Evolutionary conservation across 2,113 vertebrate species (phyloP), one percentile per base, ranked within the genome.

Genomic region (Saguinus midas): DNA sequence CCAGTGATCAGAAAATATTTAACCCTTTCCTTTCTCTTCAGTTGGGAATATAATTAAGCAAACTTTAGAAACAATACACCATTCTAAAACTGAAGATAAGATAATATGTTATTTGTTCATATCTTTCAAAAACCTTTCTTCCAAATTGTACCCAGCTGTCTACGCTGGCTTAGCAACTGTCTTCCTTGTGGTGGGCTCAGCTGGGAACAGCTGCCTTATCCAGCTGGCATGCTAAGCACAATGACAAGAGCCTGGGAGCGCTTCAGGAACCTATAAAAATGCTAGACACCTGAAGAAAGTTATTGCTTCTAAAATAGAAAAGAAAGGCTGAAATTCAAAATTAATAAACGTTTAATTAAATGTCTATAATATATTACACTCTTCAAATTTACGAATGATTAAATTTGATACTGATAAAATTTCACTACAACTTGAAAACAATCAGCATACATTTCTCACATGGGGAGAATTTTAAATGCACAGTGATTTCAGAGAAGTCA

Each of bases 331-430:
- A 80, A 84, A 90, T 92, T 83, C 70, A 87, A 92, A 92, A 80
- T 82, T 43, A 84, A 94, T 61, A 64, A 75, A 57, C 48, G 16
- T 78, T 90, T 75, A 64, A 55, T 64, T 66, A 92, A 86, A 64
- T 92, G 17, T 16, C 79, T 66, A 29, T 43, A 66, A 94, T 91
- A 35, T 40, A 76, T 66, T 87, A 61, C 10, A 37, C 12, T 79
- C 37, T 29, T 90, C 16, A 90, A 35, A 86, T 91, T 83, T 68
- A 29, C 58, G 43, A n/a, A 78, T 81, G 37, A 50, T 83, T 94
- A 61, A 68, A 61, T 90, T 92, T 73, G 75, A 66, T 78, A 73
- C 83, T 90, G 87, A 35, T n/a, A 90, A 79, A 94, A 81, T 90
- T 37, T 94, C 57, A 88, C 40, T 27, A 83, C 8, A 52, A 87